A percentile compares a stretch with the other conserved stretches of the same genome.
These are phyloP conservation scores for Macquaria australasica DNA, from an alignment of 2,113 vertebrate genomes.

Conservation along the genomic window DNA sequence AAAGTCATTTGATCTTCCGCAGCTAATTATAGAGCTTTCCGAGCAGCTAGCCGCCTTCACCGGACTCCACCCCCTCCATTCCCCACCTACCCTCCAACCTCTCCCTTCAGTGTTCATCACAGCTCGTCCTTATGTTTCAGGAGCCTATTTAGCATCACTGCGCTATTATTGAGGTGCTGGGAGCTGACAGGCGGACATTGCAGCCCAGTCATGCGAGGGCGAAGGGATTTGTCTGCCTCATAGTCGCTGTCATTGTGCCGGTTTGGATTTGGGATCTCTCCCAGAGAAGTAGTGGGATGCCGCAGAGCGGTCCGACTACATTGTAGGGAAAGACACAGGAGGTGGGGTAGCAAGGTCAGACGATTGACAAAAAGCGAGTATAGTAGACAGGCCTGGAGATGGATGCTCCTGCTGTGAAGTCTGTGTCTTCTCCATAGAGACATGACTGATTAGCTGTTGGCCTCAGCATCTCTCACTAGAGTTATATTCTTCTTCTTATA, in stretches of 20 bases:
- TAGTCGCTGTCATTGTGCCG: slow-evolving; percentile 14
- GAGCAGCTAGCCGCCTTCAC: slow-evolving; percentile 51
- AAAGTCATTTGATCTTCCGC: slow-evolving; percentile 79
- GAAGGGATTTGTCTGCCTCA: slow-evolving; percentile 39
- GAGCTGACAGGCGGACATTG: slow-evolving; percentile 47
- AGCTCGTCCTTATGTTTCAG: slow-evolving; percentile 60
- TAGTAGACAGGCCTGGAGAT: slow-evolving; percentile 22
- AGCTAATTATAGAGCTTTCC: slow-evolving; percentile 79
- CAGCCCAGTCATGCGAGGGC: slow-evolving; percentile 36
- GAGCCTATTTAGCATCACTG: slow-evolving; percentile 38
- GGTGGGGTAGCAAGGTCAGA: slow-evolving; percentile 48
- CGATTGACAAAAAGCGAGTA: neutral
- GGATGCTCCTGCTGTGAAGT: slow-evolving; percentile 55
- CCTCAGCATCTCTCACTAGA: slow-evolving; percentile 55
- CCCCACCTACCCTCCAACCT: slow-evolving; percentile 42
- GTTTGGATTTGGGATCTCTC: slow-evolving; percentile 42
- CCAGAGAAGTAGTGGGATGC: slow-evolving; percentile 10
- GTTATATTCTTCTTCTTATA: slow-evolving; percentile 51
- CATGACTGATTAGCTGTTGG: slow-evolving; percentile 66
- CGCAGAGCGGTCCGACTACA: neutral
- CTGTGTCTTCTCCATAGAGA: slow-evolving; percentile 53
- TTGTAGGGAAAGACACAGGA: slow-evolving; percentile 6
- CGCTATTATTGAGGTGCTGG: slow-evolving; percentile 42
- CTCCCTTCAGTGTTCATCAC: slow-evolving; percentile 55
- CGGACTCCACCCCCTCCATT: slow-evolving; percentile 46